These are phyloP conservation scores for Propithecus deckenii DNA, from an alignment of 2,797 vertebrate genomes.

Conservation along the genomic window DNA sequence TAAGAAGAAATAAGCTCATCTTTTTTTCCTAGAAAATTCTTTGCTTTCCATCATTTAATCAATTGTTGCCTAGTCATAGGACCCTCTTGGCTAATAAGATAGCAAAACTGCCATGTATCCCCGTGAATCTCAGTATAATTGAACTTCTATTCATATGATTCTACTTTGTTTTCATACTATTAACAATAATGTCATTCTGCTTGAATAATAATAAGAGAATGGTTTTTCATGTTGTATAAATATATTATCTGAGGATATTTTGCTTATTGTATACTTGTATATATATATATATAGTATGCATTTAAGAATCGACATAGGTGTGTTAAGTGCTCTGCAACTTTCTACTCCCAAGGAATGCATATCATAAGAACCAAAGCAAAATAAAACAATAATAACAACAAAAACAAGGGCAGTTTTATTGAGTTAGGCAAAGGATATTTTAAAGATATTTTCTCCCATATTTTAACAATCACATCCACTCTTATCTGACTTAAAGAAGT, in stretches of 20 bases:
- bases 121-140: not conserved
- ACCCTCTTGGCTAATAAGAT: not conserved
- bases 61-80: not conserved
- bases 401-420: not conserved
- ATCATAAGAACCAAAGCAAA: not conserved
- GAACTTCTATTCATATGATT: not conserved
- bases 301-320: not conserved
- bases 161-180: not conserved
- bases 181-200: not conserved
- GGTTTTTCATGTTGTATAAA: not conserved
- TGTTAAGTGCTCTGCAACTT: not conserved
- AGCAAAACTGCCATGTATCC: not conserved
- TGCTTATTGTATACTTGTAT: not conserved
- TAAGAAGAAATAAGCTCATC: not conserved
- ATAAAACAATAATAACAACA: not conserved
- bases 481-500: not conserved
- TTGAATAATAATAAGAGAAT: not conserved
- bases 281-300: not conserved
- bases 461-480: not conserved
- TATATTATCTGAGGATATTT: not conserved
- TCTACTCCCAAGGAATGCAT: not conserved
- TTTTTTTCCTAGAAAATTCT: not conserved
- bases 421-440: not conserved
- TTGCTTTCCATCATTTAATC: not conserved
- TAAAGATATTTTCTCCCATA: not conserved